Conservation (phyloP, 2,888 invertebrate genomes). For the Torymus tubicola region DNA sequence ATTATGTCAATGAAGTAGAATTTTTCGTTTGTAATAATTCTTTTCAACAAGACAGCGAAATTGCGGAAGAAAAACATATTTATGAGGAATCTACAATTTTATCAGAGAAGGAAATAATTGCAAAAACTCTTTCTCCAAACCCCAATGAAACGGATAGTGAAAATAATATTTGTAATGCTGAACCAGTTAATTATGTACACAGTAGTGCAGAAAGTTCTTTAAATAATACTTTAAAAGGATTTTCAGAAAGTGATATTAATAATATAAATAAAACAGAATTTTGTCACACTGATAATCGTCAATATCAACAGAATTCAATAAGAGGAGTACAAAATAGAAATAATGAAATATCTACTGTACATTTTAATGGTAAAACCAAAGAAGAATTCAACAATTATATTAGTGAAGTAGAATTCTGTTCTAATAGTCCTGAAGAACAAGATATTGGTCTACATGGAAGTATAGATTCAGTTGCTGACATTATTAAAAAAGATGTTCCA, state of each 20-base stretch:
- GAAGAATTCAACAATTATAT: not conserved
- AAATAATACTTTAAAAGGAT: constrained; percentile 25
- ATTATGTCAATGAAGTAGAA: constrained; percentile 17
- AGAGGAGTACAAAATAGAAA: not conserved
- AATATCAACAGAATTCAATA: not conserved
- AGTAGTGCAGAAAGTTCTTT: constrained; percentile 31
- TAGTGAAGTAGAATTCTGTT: too few species aligned
- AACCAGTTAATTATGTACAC: not conserved
- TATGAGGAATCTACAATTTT: too few species aligned
- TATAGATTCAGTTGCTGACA: too few species aligned
- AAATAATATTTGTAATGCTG: not conserved
- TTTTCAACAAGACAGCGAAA: not conserved
- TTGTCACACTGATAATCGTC: not conserved
- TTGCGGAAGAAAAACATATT: too few species aligned
- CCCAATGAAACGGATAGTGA: not conserved
- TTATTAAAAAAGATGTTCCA: too few species aligned
- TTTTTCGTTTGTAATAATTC: not conserved
- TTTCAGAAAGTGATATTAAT: constrained; percentile 14
- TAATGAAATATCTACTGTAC: not conserved
- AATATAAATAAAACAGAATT: constrained; percentile 41
- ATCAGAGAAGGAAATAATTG: too few species aligned
- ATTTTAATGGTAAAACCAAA: not conserved
- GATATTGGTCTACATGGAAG: too few species aligned
- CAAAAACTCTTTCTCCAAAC: too few species aligned
- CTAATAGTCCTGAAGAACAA: too few species aligned